phyloP scores from a whole-genome alignment of 2,113 vertebrate species.

The Caretta caretta region DNA sequence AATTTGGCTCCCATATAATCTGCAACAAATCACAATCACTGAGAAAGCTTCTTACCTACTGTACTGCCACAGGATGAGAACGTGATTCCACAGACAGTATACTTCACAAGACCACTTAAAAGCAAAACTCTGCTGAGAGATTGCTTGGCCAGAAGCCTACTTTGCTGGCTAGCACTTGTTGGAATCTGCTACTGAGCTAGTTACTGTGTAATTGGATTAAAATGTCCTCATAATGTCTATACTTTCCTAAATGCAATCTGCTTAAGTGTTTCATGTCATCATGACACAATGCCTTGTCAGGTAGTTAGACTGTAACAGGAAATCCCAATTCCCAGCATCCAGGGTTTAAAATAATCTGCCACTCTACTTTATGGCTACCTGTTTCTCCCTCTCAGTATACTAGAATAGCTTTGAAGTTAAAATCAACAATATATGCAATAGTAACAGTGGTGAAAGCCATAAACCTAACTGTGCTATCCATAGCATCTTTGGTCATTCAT shows the following conservation, averaged over 20 bases:
- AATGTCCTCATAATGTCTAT: not conserved
- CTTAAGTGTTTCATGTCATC: not conserved
- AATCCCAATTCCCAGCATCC: not conserved
- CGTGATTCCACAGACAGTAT: not conserved
- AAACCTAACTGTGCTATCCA: fast-evolving
- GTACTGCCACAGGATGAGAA: not conserved
- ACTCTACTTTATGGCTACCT: not conserved
- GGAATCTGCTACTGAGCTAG: not conserved
- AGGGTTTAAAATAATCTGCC: constrained; percentile 3
- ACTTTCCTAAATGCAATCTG: constrained; percentile 4
- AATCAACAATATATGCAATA: not conserved
- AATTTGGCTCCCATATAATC: not conserved
- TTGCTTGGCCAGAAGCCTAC: not conserved
- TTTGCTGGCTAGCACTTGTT: not conserved
- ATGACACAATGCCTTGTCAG: not conserved
- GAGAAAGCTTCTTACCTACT: not conserved
- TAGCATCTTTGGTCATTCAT: not conserved
- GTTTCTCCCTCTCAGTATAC: not conserved
- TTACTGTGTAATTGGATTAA: not conserved
- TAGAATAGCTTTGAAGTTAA: not conserved
- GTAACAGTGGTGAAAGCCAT: not conserved
- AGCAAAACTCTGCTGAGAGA: not conserved
- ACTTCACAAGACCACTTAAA: not conserved
- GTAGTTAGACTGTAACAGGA: not conserved
- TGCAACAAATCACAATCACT: not conserved